These are phyloP conservation scores for Autographa gamma DNA, from an alignment of 2,888 invertebrate species.

Conservation along the genomic window DNA sequence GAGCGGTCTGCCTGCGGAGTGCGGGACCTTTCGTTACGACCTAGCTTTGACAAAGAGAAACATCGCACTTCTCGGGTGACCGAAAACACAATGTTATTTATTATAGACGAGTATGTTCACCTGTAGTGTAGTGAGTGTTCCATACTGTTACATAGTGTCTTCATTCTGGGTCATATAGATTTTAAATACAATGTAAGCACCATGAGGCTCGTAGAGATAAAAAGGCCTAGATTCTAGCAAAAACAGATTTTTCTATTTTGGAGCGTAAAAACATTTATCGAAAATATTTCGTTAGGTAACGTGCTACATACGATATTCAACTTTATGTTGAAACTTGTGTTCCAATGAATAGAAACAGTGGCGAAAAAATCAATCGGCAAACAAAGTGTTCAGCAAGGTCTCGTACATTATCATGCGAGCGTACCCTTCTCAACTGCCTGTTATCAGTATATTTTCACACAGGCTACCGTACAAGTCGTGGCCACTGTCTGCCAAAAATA, in stretches of 20 bases:
- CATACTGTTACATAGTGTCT: too few species aligned
- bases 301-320: too few species aligned
- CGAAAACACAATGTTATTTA: background rate
- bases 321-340: too few species aligned
- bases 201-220: background rate
- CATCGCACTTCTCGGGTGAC: background rate
- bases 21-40: constrained; percentile 1
- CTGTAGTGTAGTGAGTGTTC: background rate
- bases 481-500: constrained; percentile 39
- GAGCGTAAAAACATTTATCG: too few species aligned
- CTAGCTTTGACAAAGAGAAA: background rate
- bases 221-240: too few species aligned
- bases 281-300: too few species aligned
- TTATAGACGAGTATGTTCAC: background rate
- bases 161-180: too few species aligned
- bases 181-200: background rate
- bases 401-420: constrained; percentile 42
- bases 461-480: constrained; percentile 59
- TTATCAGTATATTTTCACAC: constrained; percentile 61
- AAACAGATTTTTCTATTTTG: too few species aligned
- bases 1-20: background rate
- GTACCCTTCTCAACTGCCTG: constrained; percentile 55
- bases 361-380: constrained; percentile 34
- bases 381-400: constrained; percentile 45
- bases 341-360: background rate